Base-by-base conservation (phyloP, 2,113 vertebrate genomes). In the Boulengeromyrus knoepffleri region DNA sequence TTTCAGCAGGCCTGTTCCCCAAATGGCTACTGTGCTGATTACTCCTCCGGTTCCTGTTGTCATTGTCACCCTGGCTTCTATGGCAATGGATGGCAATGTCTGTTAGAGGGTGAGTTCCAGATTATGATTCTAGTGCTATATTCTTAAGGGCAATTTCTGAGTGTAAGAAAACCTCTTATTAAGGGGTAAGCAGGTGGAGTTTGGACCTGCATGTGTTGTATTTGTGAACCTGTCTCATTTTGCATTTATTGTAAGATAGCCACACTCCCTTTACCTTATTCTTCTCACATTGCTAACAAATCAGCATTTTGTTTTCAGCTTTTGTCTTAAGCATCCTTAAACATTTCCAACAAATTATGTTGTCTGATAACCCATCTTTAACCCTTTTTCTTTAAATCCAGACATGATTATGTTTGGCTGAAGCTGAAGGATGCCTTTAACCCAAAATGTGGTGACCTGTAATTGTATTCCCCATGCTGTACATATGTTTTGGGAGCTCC, bases 1-100 rank as follows among this genome's bases (percentile, higher is more conserved):
- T 92, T 94, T 91, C 96, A 96, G 0, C 45, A 92, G 27, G 93
- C 89, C 27, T 97, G 97, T 91, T 97, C 97, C 49, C 95, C 39
- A 0, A 92, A 97, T 0, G 96, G 95, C 77, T 96, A 96, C 94
- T 97, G 97, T 93, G 95, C 95, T 0, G 96, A 97, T 92, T 96
- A 97, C 0, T 7, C 95, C 91, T 39, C 94, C 0, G 96, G 97
- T 13, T 92, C 95, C 90, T 97, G 97, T 93, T 97, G 97, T 85
- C 96, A 96, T 90, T 97, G 97, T 92, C 94, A 94, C 89, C 91
- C 95, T 50, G 91, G 92, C 90, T 97, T 95, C 92, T 96, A 96
- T 0, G 97, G 97, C 45, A 96, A 97, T 0, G 97, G 97, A 62
- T 91, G 92, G 21, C 96, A 97, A 86, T 97, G 97, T 91, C 92